Base-by-base conservation (phyloP, 2,888 invertebrate species). In the Phalera bucephala region DNA sequence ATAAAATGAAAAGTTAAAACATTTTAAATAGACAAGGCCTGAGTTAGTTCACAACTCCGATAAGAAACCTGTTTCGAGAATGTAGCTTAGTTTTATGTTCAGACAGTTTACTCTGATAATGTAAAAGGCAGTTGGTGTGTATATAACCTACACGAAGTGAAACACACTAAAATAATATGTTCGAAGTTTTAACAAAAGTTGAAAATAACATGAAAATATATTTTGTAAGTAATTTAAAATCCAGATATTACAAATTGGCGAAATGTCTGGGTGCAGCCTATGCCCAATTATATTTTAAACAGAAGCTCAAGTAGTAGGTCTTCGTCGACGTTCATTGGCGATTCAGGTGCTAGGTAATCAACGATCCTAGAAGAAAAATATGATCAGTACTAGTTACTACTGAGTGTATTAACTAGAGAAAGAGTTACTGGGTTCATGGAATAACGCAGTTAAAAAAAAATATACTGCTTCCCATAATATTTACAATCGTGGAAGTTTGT, bases 291-390 rank as follows among this genome's bases (percentile, higher is more conserved):
- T 75, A 83, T 86, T 70, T 80, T 84, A 69, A 89, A 89, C 61
- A 89, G 72, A 60, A 89, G 77, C 64, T 88, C 88, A 48, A 89
- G 78, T 37, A 89, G 77, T 34, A 89, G 68, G 31, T 89, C 87
- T 60, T 89, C 89, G 48, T 88, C 88, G 46, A 86, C 89, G 55
- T 85, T 84, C 88, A 89, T 83, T 45, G 89, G 89, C 46, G 89
- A 86, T 64, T 79, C 75, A 28, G 89, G 88, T 55, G 89, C 83
- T 69, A 89, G 69, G 59, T 89, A 89, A 65, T 89, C 79, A 61
- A 89, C 77, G 55, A 82, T 79, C 72, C 88, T 86, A 56, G 8
- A 68, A 69, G 43, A 48, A 41, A 49, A 35, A 29, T 20, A 22
- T 17, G 5, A 17, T 17, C 5, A n/a, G n/a, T n/a, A n/a, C n/a